These are phyloP conservation scores for Felis catus DNA, from an alignment of 2,113 vertebrate species.

Conservation along the genomic window DNA sequence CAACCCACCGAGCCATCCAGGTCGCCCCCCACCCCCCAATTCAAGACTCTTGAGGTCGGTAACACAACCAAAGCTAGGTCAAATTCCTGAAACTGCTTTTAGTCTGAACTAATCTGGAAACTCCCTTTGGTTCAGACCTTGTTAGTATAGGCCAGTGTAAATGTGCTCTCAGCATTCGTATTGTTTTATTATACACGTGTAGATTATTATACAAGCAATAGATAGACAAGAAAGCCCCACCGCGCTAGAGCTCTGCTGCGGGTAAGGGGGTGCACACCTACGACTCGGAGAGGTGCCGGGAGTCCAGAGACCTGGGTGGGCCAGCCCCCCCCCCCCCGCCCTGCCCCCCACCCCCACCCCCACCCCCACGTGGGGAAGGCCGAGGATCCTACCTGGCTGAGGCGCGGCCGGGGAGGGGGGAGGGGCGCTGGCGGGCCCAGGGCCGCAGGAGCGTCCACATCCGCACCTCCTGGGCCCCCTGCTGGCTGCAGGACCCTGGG, in stretches of 20 bases:
- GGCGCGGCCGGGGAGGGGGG: accelerated
- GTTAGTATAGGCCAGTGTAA: not conserved
- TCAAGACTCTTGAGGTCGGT: not conserved
- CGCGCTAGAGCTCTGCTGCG: not conserved
- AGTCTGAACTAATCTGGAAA: not conserved
- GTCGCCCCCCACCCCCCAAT: no score
- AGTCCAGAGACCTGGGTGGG: not conserved
- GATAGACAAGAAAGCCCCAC: not conserved
- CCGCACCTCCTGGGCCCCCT: not conserved
- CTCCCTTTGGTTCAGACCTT: not conserved
- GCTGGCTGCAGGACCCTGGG: conserved; percentile 84
- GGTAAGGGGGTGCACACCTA: not conserved
- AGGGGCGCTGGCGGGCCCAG: not conserved
- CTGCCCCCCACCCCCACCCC: no score
- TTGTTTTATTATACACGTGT: not conserved
- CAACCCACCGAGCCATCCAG: no score
- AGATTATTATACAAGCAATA: not conserved
- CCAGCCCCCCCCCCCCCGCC: no score
- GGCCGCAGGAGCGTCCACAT: accelerated
- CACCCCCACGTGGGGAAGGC: accelerated
- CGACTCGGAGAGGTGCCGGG: not conserved
- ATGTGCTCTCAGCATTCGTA: not conserved
- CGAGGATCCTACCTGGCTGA: conserved; percentile 81
- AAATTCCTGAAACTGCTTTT: not conserved
- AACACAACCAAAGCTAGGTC: not conserved